Base-by-base conservation (phyloP, 2,113 vertebrate species). In the Nansenia antarctica region DNA sequence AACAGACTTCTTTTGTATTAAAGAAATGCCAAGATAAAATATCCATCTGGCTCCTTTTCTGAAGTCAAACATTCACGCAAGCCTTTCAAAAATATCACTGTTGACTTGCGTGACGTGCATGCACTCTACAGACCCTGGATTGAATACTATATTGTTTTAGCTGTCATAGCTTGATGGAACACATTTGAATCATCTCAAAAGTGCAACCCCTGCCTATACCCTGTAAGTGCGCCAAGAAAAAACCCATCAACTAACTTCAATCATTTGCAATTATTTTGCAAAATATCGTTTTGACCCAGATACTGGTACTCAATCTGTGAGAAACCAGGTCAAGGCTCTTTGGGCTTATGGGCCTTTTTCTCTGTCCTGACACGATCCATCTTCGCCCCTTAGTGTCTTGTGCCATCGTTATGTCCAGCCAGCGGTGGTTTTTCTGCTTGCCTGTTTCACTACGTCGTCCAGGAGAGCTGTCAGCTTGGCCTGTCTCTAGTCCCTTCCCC, bases 341-440 rank as follows among this genome's bases (percentile, higher is more conserved):
- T 68, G 8, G 22, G 62, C n/a, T 18, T 18, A 18, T 42, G 39
- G 34, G 77, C 80, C 77, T 84, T 82, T 79, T 65, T n/a, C 47
- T 2, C 0, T 29, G 68, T 20, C 24, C 63, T 29, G 8, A 35
- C 58, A 39, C 76, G 61, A 72, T 85, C 72, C 67, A 75, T 84
- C 79, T 70, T 65, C 67, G 75, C 66, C 55, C 4, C 0, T 20
- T 76, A 67, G 74, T 73, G 60, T 65, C 68, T 14, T 34, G n/a
- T n/a, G 3, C 27, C 24, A 59, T 67, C 65, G 58, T 75, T 62
- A 65, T 76, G 62, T 79, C 71, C 30, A 34, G 71, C 30, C 20
- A 2, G 27, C 52, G 69, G 82, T 74, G n/a, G n/a, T n/a, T n/a
- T n/a, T 31, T 72, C 70, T 42, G 59, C 14, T 63, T 27, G 14